Percentiles rank a stretch among this genome's conserved stretches.
Evolutionary conservation across 2,888 invertebrate species (phyloP).

Genomic region (Didymodactylos carnosus): DNA sequence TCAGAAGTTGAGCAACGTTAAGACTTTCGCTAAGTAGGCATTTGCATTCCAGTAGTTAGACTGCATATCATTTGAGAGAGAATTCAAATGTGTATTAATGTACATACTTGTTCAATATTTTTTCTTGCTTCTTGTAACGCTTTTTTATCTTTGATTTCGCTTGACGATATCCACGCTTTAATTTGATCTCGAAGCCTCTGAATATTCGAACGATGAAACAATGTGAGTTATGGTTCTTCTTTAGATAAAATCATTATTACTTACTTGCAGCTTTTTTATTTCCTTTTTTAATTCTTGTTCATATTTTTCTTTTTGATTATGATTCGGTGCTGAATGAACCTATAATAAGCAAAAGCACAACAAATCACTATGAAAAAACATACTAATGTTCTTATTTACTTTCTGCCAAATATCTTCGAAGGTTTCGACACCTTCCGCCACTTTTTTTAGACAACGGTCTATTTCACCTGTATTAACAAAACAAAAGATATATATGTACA

Average conservation of each 20-base stretch:
- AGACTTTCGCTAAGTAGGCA: no score
- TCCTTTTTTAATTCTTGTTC: constrained; percentile 99
- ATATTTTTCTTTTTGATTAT: constrained; percentile 88
- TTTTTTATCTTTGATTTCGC: constrained; percentile 99
- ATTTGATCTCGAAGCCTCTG: constrained; percentile 99
- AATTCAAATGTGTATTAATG: no score
- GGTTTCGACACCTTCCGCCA: constrained; percentile 91
- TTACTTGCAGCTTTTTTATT: constrained; percentile 98
- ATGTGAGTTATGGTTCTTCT: no score
- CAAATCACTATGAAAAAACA: background rate
- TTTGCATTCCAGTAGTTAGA: no score
- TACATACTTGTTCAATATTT: constrained; percentile 70
- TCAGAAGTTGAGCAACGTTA: no score
- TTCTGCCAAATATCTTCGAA: constrained; percentile 99
- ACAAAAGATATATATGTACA: background rate
- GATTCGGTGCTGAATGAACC: constrained; percentile 14
- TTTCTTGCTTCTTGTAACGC: constrained; percentile 85
- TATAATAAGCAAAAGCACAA: background rate
- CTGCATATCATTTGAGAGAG: no score
- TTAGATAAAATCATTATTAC: no score
- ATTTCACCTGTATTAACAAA: constrained; percentile 54
- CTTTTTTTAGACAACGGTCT: constrained; percentile 98
- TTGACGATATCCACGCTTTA: constrained; percentile 99
- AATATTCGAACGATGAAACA: no score
- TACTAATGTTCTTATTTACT: constrained; percentile 22